phyloP scores from a whole-genome alignment of 2,888 invertebrate genomes.

The Diabrotica balteata region DNA sequence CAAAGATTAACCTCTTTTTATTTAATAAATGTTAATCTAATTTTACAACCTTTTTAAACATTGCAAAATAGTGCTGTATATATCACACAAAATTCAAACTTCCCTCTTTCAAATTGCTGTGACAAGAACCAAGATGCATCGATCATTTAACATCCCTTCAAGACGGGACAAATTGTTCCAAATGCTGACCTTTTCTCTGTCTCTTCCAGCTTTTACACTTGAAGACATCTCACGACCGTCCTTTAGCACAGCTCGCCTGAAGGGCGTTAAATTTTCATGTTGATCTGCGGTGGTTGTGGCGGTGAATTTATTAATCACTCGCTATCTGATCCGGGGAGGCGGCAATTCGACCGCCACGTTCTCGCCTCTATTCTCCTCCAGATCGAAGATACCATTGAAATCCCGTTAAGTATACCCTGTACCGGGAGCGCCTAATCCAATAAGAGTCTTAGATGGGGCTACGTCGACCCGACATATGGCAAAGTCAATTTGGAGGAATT shows the following conservation, averaged over 20 bases:
- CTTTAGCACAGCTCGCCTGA: slow-evolving; percentile 44
- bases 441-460: slow-evolving; percentile 12
- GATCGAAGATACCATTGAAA: slow-evolving; percentile 38
- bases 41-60: too few relatives aligned
- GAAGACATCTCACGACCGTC: not conserved
- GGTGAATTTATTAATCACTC: slow-evolving; percentile 51
- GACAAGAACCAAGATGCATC: too few relatives aligned
- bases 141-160: not conserved
- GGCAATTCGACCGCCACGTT: slow-evolving; percentile 37
- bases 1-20: too few relatives aligned
- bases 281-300: slow-evolving; percentile 51
- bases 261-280: slow-evolving; percentile 53
- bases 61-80: too few relatives aligned
- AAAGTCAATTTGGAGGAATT: not conserved
- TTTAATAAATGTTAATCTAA: too few relatives aligned
- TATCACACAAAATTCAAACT: too few relatives aligned
- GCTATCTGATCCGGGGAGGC: slow-evolving; percentile 51
- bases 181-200: not conserved
- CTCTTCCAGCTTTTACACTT: not conserved
- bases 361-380: slow-evolving; percentile 31
- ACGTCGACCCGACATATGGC: not conserved
- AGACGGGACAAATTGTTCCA: not conserved
- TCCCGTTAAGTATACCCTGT: slow-evolving; percentile 24
- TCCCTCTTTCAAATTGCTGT: too few relatives aligned
- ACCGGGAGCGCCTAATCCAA: slow-evolving; percentile 9